Evolutionary conservation across 2,888 invertebrate species (phyloP).

Genomic region (Melipona beecheii): DNA sequence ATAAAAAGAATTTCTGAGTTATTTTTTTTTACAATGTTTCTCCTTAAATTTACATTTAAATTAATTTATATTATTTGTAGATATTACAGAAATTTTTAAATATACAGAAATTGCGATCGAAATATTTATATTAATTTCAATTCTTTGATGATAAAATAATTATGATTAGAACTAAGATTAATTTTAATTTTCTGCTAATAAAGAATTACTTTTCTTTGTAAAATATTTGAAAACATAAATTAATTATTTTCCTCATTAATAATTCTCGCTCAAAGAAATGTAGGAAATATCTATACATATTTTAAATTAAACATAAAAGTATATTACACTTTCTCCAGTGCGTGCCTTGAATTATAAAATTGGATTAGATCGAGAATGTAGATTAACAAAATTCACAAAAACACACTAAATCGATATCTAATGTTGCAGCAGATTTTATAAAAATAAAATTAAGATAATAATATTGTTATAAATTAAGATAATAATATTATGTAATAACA

Average conservation of each 20-base stretch:
- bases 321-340: background rate
- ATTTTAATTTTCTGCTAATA: background rate
- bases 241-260: too few relatives aligned
- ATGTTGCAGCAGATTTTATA: background rate
- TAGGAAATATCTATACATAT: background rate
- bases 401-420: constrained; percentile 3
- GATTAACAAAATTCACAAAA: background rate
- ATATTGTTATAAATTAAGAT: background rate
- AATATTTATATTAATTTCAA: background rate
- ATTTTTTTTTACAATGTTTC: too few relatives aligned
- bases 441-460: constrained; percentile 5
- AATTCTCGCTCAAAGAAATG: background rate
- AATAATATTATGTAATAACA: background rate
- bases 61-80: too few relatives aligned
- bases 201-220: too few relatives aligned
- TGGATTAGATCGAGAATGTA: background rate
- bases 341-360: background rate
- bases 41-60: too few relatives aligned
- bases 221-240: too few relatives aligned
- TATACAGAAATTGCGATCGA: background rate
- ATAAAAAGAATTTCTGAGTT: too few relatives aligned
- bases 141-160: background rate
- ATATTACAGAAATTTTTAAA: background rate
- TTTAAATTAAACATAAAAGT: background rate
- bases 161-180: too few relatives aligned